Conservation (phyloP, 2,797 vertebrate genomes). For the Potorous gilbertii region DNA sequence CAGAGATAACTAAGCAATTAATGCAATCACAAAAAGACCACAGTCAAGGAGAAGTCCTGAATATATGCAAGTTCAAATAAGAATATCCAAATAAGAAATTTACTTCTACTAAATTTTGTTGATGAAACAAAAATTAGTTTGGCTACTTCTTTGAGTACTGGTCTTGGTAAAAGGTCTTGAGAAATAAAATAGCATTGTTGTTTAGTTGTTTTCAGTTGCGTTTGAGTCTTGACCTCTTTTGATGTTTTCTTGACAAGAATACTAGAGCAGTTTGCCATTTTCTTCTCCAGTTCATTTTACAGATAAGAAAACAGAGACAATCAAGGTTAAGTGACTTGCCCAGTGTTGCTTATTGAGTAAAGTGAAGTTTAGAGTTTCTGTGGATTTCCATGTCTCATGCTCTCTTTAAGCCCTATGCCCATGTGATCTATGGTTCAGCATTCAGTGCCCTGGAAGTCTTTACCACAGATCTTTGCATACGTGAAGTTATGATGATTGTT, state of each 20-base stretch:
- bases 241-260: neutral
- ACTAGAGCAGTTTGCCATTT: neutral
- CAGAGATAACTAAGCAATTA: neutral
- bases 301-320: neutral
- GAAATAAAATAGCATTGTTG: neutral
- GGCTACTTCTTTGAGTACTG: too few species aligned
- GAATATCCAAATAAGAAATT: neutral
- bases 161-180: neutral
- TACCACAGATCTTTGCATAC: neutral
- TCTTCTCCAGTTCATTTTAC: neutral
- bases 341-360: neutral
- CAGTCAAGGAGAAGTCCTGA: neutral
- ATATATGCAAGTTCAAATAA: neutral
- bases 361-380: neutral
- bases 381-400: neutral
- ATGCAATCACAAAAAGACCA: neutral
- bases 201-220: neutral
- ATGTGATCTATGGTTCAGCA: neutral
- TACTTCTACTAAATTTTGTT: neutral
- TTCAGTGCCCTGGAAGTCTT: neutral
- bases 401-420: neutral
- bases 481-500: neutral
- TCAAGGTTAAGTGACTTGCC: neutral
- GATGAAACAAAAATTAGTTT: neutral
- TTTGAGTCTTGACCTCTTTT: neutral